Evolutionary conservation across 2,113 vertebrate genomes (phyloP).

Genomic region (Casuarius casuarius): DNA sequence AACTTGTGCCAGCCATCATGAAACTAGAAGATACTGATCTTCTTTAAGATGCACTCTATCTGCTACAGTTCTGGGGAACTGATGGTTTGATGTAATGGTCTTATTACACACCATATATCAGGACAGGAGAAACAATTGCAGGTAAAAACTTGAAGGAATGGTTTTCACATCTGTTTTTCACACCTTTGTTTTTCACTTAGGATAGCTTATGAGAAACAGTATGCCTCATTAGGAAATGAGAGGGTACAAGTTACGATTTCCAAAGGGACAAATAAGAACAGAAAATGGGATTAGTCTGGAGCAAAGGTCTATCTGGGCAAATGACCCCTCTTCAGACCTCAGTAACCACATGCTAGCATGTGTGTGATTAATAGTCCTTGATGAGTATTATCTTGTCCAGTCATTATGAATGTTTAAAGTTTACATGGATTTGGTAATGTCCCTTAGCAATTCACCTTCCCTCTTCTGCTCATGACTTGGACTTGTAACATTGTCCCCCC

Average conservation of each 20-base stretch:
- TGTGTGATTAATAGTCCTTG: too few species aligned
- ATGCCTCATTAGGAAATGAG: background rate
- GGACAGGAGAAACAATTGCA: background rate
- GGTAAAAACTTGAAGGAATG: background rate
- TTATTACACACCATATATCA: background rate
- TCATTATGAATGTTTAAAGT: too few species aligned
- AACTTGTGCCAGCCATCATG: background rate
- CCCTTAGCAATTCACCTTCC: too few species aligned
- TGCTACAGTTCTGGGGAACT: background rate
- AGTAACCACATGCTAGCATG: too few species aligned
- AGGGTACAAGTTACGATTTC: background rate
- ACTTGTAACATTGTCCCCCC: too few species aligned
- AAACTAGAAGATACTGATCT: background rate
- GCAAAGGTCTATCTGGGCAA: background rate
- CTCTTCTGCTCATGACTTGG: too few species aligned
- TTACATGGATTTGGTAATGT: too few species aligned
- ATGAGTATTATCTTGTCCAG: too few species aligned
- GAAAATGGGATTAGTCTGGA: background rate
- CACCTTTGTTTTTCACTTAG: background rate
- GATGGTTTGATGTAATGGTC: background rate
- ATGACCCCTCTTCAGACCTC: background rate
- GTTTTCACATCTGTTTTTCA: background rate
- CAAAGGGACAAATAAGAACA: background rate
- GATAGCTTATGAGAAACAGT: background rate
- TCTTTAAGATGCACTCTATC: background rate